A percentile compares a stretch with the other conserved stretches of the same genome.
Conservation (phyloP, 2,113 vertebrate genomes). For the Paedocypris sp. region DNA sequence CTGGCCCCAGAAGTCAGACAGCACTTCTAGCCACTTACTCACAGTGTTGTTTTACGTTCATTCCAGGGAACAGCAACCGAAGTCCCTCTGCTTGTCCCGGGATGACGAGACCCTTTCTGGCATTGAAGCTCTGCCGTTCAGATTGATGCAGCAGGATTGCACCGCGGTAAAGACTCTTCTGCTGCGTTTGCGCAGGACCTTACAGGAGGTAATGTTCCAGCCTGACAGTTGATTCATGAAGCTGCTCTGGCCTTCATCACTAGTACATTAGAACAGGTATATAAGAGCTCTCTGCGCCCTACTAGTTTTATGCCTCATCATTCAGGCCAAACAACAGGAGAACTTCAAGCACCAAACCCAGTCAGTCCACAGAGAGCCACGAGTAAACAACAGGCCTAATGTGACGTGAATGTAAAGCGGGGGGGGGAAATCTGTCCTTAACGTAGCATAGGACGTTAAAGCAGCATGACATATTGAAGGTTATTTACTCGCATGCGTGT, state of each 20-base stretch:
- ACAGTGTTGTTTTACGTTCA: not conserved
- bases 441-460: too few relatives aligned
- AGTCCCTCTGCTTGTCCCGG: slow-evolving; percentile 46
- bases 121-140: slow-evolving; percentile 78
- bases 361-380: not conserved
- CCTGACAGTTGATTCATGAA: slow-evolving; percentile 9
- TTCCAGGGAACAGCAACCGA: slow-evolving; percentile 53
- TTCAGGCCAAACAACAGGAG: not conserved
- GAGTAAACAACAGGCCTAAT: not conserved
- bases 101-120: slow-evolving; percentile 71
- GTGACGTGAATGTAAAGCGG: not conserved
- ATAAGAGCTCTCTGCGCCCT: not conserved
- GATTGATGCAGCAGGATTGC: slow-evolving; percentile 92
- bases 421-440: not conserved
- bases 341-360: not conserved
- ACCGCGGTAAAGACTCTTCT: slow-evolving; percentile 87
- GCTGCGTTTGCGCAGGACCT: slow-evolving; percentile 82
- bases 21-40: not conserved
- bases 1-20: not conserved
- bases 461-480: too few relatives aligned
- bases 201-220: slow-evolving; percentile 80
- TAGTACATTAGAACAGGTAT: slow-evolving; percentile 1
- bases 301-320: slow-evolving; percentile 15
- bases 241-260: not conserved
- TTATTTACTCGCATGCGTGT: too few relatives aligned